A percentile compares a stretch with the other conserved stretches of the same genome.
These are phyloP conservation scores for Globodera ellingtonae DNA, from an alignment of 1,140 invertebrate species.

Conservation along the genomic window DNA sequence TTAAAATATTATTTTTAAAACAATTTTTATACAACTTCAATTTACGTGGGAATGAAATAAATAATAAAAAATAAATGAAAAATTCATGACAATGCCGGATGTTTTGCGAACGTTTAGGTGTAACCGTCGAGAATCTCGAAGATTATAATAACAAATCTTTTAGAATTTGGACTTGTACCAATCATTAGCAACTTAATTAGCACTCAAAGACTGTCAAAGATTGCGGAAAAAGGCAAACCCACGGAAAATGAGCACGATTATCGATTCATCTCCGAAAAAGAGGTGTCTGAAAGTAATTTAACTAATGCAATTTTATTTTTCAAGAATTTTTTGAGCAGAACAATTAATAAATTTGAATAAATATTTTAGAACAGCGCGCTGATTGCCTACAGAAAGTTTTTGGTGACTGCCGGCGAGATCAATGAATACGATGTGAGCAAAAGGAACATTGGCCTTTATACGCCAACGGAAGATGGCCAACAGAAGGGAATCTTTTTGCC, in stretches of 20 bases:
- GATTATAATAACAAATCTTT: too few species aligned
- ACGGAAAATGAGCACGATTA: neutral
- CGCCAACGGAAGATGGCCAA: neutral
- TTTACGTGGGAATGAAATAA: neutral
- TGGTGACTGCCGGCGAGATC: neutral
- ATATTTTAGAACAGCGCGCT: constrained; percentile 2
- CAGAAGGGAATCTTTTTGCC: neutral
- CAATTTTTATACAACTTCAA: neutral
- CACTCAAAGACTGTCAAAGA: neutral
- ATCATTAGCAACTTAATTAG: too few species aligned
- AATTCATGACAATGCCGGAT: neutral
- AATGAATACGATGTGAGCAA: constrained; percentile 1
- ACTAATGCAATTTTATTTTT: neutral
- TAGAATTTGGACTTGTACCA: too few species aligned
- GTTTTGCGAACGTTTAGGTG: too few species aligned
- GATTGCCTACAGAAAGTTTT: constrained; percentile 5
- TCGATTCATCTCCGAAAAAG: neutral
- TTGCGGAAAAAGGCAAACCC: neutral
- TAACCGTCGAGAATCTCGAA: too few species aligned
- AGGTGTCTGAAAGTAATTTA: neutral
- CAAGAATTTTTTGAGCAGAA: too few species aligned
- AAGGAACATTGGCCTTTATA: neutral
- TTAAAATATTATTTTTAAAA: too few species aligned
- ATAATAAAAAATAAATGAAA: neutral
- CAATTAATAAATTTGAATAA: neutral